Evolutionary conservation across 2,113 vertebrate genomes (phyloP), one percentile per base, ranked within the genome.

Genomic region (Morone saxatilis): DNA sequence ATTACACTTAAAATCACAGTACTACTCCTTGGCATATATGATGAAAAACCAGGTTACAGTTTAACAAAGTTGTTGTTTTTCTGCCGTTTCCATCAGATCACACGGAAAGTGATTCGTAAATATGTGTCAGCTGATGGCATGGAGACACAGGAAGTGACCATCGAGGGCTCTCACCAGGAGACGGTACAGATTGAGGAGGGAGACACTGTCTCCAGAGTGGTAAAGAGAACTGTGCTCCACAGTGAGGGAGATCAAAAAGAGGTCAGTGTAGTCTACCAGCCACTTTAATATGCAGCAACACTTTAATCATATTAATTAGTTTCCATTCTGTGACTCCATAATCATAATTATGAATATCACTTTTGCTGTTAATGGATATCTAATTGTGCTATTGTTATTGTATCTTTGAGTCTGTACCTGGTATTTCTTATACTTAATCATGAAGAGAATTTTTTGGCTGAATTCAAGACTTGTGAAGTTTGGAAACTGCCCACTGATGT

Each of bases 81-180:
- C 4, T 59, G 31, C 57, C 13, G 48, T 53, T 10, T 19, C 84
- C 80, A 22, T 17, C 87, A 99, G 98, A 96, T 98, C 74, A 98
- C 97, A n/a, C 96, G 97, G 75, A 99, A 97, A 91, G 95, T 99
- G 89, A 97, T 99, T 71, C 95, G 93, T 59, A 96, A 97, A 20
- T 98, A 93, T 0, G 78, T 97, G 48, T 96, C 97, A 75, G 83
- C 97, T 5, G 98, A 98, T 0, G 97, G 97, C 65, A 91, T 57
- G 3, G 97, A 98, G 78, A 95, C 93, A 62, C 97, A 98, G 91
- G 97, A 99, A 51, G 94, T 98, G 80, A 92, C 93, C 0, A 57
- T 96, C 63, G 97, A 98, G 22, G 98, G 97, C 47, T 67, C 76
- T 0, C 95, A 93, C 0, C 97, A 98, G 85, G 92, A 95, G 4